Percentiles rank a stretch among this genome's conserved stretches.
phyloP scores from a whole-genome alignment of 2,113 vertebrate genomes.

The Hyperoodon ampullatus region DNA sequence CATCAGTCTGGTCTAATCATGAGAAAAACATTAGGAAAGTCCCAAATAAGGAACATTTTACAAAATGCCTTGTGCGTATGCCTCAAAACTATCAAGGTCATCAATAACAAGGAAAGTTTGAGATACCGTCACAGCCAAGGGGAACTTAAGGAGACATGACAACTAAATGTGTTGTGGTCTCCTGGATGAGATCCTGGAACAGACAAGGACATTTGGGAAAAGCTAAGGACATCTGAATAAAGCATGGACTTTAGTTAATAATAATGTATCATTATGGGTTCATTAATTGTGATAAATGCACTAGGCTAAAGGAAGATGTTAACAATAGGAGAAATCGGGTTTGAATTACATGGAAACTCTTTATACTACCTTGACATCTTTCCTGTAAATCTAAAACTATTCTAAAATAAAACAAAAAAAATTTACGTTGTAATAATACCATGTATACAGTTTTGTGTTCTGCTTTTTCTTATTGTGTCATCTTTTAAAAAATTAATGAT shows the following conservation, averaged over 20 bases:
- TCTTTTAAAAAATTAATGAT: not conserved
- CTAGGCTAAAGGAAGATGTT: not conserved
- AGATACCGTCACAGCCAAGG: not conserved
- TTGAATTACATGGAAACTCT: not conserved
- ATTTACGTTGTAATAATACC: not conserved
- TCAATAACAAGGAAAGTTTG: not conserved
- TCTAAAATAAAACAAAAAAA: constrained; percentile 1
- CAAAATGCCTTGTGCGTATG: not conserved
- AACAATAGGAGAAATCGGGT: not conserved
- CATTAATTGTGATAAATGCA: not conserved
- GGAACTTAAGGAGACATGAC: not conserved
- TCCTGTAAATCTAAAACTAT: not conserved
- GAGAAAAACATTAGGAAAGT: not conserved
- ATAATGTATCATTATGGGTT: not conserved
- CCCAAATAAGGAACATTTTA: not conserved
- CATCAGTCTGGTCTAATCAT: not conserved
- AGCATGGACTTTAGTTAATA: not conserved
- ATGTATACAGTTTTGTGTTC: not conserved
- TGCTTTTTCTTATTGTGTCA: not conserved
- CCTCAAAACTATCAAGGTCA: not conserved
- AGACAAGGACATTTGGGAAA: not conserved
- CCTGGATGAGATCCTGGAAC: not conserved
- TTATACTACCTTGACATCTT: not conserved
- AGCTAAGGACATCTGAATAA: not conserved
- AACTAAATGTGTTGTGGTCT: not conserved